Evolutionary conservation across 1,140 invertebrate species (phyloP), one percentile per base, ranked within the genome.

Genomic region (Euwallacea fornicatus): DNA sequence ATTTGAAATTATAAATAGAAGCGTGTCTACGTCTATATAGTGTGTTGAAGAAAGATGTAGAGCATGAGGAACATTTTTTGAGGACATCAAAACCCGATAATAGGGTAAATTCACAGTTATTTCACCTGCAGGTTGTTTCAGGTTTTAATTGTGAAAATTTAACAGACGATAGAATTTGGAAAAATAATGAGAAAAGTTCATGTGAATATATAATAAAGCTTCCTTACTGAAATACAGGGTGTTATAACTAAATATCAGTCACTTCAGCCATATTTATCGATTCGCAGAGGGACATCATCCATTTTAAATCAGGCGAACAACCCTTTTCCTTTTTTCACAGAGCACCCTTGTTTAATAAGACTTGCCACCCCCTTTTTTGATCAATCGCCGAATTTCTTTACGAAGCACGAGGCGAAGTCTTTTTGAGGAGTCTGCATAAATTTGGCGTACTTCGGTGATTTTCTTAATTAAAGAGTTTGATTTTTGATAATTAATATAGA

Each of bases 381-480:
- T 70, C 68, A 70, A 70, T 70, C 56, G 68, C 68, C 56, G 56
- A 47, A 68, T 68, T 68, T 68, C 66, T 68, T 68, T 68, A 21
- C 7, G 42, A 13, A 42, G 33, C n/a, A 41, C 8, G 42, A 53
- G 15, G 66, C 55, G 41, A 60, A 46, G 66, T 21, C 66, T 68
- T 68, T 60, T 60, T 68, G 53, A 66, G 46, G 53, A 53, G 64
- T 66, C 56, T 60, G 66, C 66, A 60, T 44, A 68, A 68, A 68
- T 68, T 58, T 60, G 7, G 54, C 55, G 33, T 58, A 58, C 66
- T 68, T 68, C 66, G 54, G 41, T 50, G 66, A 68, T 59, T 68
- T 68, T 68, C 66, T 68, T 68, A 68, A 66, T 66, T 66, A 66
- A 66, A 66, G 65, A 66, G 65, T 66, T 66, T 66, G 65, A 66